Percentiles rank a stretch among this genome's conserved stretches.
Evolutionary conservation across 1,140 invertebrate species (phyloP).

Genomic region (Lithobius niger): DNA sequence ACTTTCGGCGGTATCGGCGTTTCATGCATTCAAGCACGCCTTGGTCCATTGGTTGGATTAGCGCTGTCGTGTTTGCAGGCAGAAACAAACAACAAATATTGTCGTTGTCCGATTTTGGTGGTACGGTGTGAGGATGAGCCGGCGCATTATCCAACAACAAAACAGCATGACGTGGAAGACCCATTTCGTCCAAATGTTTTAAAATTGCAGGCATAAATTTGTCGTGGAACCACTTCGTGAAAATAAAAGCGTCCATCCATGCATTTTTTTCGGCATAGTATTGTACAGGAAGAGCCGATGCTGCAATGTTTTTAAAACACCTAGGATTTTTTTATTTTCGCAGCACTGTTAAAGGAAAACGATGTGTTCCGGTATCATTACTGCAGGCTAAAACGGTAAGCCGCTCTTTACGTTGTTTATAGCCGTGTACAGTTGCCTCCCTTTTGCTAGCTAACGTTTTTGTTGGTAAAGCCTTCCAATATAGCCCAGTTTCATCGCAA

Average conservation of each 20-base stretch:
- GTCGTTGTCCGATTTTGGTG: background rate
- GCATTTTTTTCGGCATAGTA: background rate
- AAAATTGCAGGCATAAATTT: background rate
- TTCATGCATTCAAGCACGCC: too few species aligned
- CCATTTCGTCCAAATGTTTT: background rate
- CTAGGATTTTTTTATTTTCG: background rate
- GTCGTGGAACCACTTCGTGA: background rate
- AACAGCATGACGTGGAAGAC: background rate
- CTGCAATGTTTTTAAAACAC: background rate
- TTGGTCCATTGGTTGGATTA: conserved; percentile 1
- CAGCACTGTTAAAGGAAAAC: background rate
- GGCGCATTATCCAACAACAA: conserved; percentile 1
- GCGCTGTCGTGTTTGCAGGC: background rate
- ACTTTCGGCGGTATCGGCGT: too few species aligned
- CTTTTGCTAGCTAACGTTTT: background rate
- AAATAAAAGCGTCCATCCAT: background rate
- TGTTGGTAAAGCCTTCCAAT: background rate
- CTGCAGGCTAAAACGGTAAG: background rate
- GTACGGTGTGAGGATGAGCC: background rate
- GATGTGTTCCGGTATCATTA: background rate
- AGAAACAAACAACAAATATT: background rate
- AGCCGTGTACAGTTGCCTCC: background rate
- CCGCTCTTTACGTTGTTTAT: background rate
- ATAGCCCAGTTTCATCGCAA: background rate
- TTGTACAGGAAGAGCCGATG: background rate